Base-by-base conservation (phyloP, 2,113 vertebrate species). In the Crotalus tigris region DNA sequence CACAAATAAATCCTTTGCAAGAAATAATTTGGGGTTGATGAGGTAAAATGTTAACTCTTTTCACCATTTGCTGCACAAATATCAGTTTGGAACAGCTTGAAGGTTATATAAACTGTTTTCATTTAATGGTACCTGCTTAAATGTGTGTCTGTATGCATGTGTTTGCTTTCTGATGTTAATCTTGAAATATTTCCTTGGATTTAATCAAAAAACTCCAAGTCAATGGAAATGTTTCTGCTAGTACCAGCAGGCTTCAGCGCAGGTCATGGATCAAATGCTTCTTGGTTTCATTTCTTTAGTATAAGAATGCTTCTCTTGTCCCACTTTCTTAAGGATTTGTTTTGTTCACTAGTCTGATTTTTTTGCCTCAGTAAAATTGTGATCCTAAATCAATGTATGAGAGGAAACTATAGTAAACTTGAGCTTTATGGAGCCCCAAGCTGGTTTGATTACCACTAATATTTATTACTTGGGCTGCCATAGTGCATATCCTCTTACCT, bases 401-500 rank as follows among this genome's bases (percentile, higher is more conserved):
- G 69, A 85, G 33, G 24, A n/a, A 92, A 44, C 86, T 23, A 3
- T 0, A 0, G 94, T 94, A 88, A 57, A 33, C 12, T 4, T 81
- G 7, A 94, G 29, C 19, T 58, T 11, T 5, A 92, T 92, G 94
- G 13, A 91, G 69, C 4, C 5, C 93, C 93, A 3, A 93, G 94
- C 94, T 92, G 87, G 29, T 61, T 93, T 57, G 88, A 75, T 17
- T 91, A 81, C 94, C 93, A 90, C 90, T 93, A 95, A 75, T 24
- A 57, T 93, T 6, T 55, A 90, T 91, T 57, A 86, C 87, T 57
- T 91, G 89, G 85, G 51, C 58, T 61, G 24, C 21, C 46, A 64
- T 64, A 29, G 6, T 64, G 46, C 61, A 29, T 44, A 87, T 81
- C 75, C 7, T 0, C 58, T 59, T 24, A 64, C 58, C 89, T n/a